phyloP scores from a whole-genome alignment of 2,797 vertebrate species.

The Sebastes matsubarae region DNA sequence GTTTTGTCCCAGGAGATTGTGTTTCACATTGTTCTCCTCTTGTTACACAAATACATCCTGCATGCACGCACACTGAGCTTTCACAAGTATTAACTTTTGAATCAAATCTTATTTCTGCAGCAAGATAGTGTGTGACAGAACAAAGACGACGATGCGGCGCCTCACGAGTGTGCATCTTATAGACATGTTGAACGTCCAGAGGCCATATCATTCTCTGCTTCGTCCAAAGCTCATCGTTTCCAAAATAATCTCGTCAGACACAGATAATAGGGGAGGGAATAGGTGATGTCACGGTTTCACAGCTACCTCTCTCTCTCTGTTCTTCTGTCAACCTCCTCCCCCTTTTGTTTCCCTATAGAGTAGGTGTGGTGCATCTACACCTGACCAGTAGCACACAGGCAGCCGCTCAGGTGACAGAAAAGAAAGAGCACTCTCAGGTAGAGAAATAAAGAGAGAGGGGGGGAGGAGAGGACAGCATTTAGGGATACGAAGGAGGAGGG shows the following conservation, averaged over 20 bases:
- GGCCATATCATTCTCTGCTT: background rate
- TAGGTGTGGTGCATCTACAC: slow-evolving; percentile 55
- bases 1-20: slow-evolving; percentile 32
- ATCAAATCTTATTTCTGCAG: background rate
- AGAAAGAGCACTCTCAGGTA: slow-evolving; percentile 7
- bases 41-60: background rate
- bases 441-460: slow-evolving; percentile 22
- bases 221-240: background rate
- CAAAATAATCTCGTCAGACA: slow-evolving; percentile 1
- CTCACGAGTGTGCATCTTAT: background rate
- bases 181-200: background rate
- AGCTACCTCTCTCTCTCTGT: slow-evolving; percentile 15
- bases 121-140: background rate
- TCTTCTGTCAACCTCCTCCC: slow-evolving; percentile 43
- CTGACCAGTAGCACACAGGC: slow-evolving; percentile 49
- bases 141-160: background rate
- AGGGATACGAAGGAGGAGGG: slow-evolving; percentile 21
- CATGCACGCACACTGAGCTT: background rate
- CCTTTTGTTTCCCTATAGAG: slow-evolving; percentile 41
- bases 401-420: slow-evolving; percentile 49
- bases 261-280: slow-evolving; percentile 29
- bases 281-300: slow-evolving; percentile 61
- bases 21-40: slow-evolving; percentile 26
- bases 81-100: background rate
- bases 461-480: background rate